These are phyloP conservation scores for Drosophila limbata DNA, from an alignment of 2,888 invertebrate genomes.

Conservation along the genomic window DNA sequence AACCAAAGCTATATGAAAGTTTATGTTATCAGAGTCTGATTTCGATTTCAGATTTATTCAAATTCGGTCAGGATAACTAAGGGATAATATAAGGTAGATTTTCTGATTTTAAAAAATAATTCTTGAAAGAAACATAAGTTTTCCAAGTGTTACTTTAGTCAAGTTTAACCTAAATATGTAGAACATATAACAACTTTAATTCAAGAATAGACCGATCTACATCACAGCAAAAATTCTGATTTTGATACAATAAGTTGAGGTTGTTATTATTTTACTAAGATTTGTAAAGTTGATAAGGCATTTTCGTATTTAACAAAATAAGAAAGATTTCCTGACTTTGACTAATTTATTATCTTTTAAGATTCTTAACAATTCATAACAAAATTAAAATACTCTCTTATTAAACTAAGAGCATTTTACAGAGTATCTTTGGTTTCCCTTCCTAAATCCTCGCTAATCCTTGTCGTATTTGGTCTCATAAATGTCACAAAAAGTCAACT, in stretches of 20 bases:
- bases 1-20: not conserved
- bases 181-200: not conserved
- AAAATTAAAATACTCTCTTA: not conserved
- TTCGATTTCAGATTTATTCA: not conserved
- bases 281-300: not conserved
- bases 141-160: not conserved
- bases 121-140: not conserved
- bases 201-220: too few relatives aligned
- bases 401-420: not conserved
- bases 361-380: not conserved
- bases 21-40: not conserved
- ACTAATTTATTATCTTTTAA: not conserved
- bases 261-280: not conserved
- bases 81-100: not conserved
- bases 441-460: slow-evolving; percentile 5
- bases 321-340: not conserved
- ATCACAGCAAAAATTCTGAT: too few relatives aligned
- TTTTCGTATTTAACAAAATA: not conserved
- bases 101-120: not conserved
- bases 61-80: not conserved
- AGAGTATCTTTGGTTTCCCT: slow-evolving; percentile 1
- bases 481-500: slow-evolving; percentile 54
- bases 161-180: not conserved
- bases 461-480: slow-evolving; percentile 56
- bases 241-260: too few relatives aligned